phyloP scores from a whole-genome alignment of 2,888 invertebrate genomes.

The Synanthedon andrenaeformis region DNA sequence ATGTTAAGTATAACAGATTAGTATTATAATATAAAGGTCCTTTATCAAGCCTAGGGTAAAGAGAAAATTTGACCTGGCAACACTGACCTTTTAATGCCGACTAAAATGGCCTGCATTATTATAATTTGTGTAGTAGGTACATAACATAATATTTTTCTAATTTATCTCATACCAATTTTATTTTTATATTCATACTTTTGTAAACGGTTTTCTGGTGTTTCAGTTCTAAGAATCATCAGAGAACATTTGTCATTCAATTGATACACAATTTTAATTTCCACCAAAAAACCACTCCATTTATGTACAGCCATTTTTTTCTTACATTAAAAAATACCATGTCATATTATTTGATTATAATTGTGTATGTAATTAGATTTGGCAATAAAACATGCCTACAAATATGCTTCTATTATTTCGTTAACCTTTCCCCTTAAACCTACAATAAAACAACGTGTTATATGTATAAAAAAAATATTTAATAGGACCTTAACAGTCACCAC shows the following conservation, averaged over 20 bases:
- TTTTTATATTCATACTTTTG: constrained; percentile 1
- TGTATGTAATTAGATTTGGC: constrained; percentile 62
- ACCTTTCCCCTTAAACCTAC: no score
- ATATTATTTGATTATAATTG: constrained; percentile 54
- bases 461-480: no score
- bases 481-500: no score
- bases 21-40: neutral
- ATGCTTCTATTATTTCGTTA: no score
- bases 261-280: constrained; percentile 61
- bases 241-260: constrained; percentile 35
- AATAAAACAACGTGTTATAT: no score
- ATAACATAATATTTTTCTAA: neutral
- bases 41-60: no score
- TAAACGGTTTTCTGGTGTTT: constrained; percentile 29
- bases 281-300: neutral
- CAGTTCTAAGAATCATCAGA: constrained; percentile 54
- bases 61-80: no score
- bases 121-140: neutral
- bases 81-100: no score
- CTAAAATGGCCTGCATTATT: neutral
- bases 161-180: neutral
- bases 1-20: neutral
- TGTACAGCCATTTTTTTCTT: constrained; percentile 7
- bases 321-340: constrained; percentile 22
- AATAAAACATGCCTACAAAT: constrained; percentile 35